Evolutionary conservation across 2,113 vertebrate species (phyloP), one percentile per base, ranked within the genome.

Genomic region (Labeo rohita): DNA sequence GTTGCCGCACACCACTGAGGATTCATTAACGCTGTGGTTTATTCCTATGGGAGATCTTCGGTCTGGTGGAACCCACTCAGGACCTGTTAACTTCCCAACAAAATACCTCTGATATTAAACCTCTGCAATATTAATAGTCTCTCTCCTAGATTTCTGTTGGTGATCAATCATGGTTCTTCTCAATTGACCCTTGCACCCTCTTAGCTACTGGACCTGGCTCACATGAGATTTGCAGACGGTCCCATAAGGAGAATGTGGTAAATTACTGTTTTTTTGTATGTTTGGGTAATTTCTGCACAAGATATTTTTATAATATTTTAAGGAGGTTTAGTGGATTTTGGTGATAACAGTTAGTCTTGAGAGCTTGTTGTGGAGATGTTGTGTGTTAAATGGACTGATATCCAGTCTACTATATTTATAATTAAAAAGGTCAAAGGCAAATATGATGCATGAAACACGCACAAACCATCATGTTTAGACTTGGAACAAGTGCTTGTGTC

Each of bases 21-120:
- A 85, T 85, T 85, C 75, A 85, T 85, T 85, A 85, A 65, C 8
- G 49, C 59, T 16, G 15, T 65, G 34, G 76, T 85, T 68, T 66
- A 23, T 54, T 52, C 75, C 75, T 0, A 36, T 54, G 75, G 75
- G 75, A 77, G 13, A 54, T 54, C 15, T 54, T 65, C 34, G 15
- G 45, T 68, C 59, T 43, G 61, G 39, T 79, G 50, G 21, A 80
- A 65, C 39, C 75, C 75, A 77, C 75, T 52, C 47, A 54, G 75
- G 75, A 77, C 49, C n/a, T 8, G 73, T 50, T 75, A 13, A 50
- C 43, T 59, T 79, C 34, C 56, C 78, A 80, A 80, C 36, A 63
- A 63, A 80, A 80, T 65, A 47, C 39, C 21, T 65, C 56, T 47
- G 36, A 10, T 63, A 63, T 54, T 77, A 50, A 77, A 77, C 75